Evolutionary conservation across 2,888 invertebrate genomes (phyloP).

Genomic region (Idaea dimidiata): DNA sequence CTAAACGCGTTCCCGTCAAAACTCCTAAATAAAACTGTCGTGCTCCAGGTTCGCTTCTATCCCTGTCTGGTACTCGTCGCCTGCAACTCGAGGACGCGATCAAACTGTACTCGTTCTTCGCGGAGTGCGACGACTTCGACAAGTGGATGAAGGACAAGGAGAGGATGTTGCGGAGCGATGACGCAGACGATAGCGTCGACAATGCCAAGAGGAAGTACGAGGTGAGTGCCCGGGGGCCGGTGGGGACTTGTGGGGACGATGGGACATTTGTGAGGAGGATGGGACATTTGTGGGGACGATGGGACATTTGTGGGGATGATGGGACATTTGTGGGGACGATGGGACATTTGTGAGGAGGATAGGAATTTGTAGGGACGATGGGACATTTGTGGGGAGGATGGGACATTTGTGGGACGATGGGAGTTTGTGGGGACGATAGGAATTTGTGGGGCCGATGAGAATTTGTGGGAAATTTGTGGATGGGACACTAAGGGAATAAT

Average conservation of each 20-base stretch:
- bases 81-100: constrained; percentile 95
- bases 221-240: too few species aligned
- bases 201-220: constrained; percentile 97
- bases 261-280: neutral
- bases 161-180: constrained; percentile 90
- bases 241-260: too few species aligned
- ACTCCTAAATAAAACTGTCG: too few species aligned
- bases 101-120: constrained; percentile 94
- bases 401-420: too few species aligned
- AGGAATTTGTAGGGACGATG: neutral
- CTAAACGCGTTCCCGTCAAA: too few species aligned
- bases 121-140: constrained; percentile 98
- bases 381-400: too few species aligned
- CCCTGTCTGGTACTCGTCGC: constrained; percentile 89
- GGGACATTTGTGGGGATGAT: too few species aligned
- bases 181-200: constrained; percentile 93
- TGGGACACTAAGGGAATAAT: too few species aligned
- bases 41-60: constrained; percentile 84
- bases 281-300: neutral
- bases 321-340: too few species aligned
- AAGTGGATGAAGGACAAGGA: constrained; percentile 98
- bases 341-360: neutral
- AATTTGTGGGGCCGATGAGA: too few species aligned
- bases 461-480: too few species aligned
- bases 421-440: too few species aligned